These are phyloP conservation scores for Rhamnusium bicolor DNA, from an alignment of 2,888 invertebrate genomes.

Conservation along the genomic window DNA sequence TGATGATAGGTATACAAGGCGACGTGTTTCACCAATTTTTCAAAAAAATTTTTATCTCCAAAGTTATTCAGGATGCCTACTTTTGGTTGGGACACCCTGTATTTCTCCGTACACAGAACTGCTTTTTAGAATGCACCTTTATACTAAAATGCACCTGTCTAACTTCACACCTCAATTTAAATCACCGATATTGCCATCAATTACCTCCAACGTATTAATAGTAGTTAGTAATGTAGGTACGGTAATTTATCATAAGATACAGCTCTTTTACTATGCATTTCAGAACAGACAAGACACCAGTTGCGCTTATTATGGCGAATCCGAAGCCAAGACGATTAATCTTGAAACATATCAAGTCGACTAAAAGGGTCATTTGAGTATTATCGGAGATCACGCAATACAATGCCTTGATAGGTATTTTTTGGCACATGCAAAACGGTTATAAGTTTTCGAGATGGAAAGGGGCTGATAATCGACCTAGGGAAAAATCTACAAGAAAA, in stretches of 20 bases:
- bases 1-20: no score
- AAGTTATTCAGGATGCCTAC: no score
- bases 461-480: neutral
- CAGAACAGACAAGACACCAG: conserved; percentile 27
- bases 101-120: neutral
- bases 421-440: conserved; percentile 26
- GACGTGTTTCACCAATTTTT: no score
- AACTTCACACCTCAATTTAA: neutral
- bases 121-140: neutral
- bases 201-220: neutral
- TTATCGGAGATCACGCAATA: conserved; percentile 41
- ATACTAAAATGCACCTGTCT: neutral
- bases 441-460: conserved; percentile 6
- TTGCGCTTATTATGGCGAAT: conserved; percentile 28
- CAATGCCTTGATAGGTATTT: neutral
- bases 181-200: neutral
- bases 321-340: conserved; percentile 28
- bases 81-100: no score
- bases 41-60: no score
- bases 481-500: neutral
- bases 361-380: conserved; percentile 44
- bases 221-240: neutral
- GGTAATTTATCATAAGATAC: neutral
- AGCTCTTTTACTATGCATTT: neutral
- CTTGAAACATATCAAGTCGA: conserved; percentile 20